phyloP scores from a whole-genome alignment of 2,888 invertebrate genomes.

The Agrotis clavis region DNA sequence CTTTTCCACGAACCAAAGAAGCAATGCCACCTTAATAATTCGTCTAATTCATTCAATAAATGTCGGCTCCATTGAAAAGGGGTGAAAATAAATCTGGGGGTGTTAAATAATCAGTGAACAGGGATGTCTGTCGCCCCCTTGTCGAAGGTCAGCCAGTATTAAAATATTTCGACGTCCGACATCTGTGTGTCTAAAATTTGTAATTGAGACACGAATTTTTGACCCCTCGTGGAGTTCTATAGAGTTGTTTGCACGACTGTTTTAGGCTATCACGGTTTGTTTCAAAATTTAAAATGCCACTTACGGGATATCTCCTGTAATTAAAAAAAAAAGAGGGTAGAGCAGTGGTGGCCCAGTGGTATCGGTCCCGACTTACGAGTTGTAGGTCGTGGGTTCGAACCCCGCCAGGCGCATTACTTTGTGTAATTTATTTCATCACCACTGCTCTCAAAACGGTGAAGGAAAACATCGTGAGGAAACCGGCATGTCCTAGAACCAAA shows the following conservation, averaged over 20 bases:
- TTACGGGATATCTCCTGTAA: no score
- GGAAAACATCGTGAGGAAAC: no score
- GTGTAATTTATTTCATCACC: no score
- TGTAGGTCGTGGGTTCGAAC: no score
- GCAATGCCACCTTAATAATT: constrained; percentile 46
- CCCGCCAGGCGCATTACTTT: no score
- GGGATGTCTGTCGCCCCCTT: constrained; percentile 40
- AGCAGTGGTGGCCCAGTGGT: no score
- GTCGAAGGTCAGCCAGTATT: constrained; percentile 58
- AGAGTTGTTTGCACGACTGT: constrained; percentile 21
- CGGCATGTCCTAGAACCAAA: no score
- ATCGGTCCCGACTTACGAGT: no score
- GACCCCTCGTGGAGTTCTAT: constrained; percentile 34
- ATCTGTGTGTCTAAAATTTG: constrained; percentile 63
- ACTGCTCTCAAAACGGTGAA: no score
- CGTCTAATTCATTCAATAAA: constrained; percentile 63
- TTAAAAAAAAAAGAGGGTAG: no score
- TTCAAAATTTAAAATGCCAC: no score
- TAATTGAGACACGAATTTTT: constrained; percentile 61
- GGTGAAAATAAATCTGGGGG: constrained; percentile 62
- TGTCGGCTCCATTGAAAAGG: constrained; percentile 58
- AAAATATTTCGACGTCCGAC: constrained; percentile 60
- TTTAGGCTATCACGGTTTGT: no score
- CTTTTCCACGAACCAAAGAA: constrained; percentile 20
- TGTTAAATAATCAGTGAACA: constrained; percentile 62